phyloP scores from a whole-genome alignment of 2,113 vertebrate species.

The Mionectes macconnelli region DNA sequence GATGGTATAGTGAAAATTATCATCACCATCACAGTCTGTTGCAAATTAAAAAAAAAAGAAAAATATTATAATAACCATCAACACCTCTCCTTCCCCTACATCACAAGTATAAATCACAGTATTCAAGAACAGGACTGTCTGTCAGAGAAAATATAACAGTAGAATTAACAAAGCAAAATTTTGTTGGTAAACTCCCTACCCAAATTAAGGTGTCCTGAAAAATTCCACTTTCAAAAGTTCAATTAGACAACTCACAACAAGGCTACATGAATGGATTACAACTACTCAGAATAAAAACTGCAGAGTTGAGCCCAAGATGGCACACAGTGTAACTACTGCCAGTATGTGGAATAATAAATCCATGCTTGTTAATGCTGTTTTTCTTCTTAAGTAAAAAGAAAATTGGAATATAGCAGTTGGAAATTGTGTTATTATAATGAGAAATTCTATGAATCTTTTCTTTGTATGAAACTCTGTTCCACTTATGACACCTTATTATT shows the following conservation, averaged over 20 bases:
- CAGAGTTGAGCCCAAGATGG: not conserved
- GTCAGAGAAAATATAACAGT: not conserved
- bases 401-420: not conserved
- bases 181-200: not conserved
- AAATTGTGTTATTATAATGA: not conserved
- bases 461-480: slow-evolving; percentile 7
- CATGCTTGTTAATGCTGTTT: not conserved
- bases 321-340: not conserved
- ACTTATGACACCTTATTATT: not conserved
- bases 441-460: not conserved
- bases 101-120: not conserved
- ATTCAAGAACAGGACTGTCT: not conserved
- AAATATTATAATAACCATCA: not conserved
- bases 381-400: slow-evolving; percentile 1
- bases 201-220: not conserved
- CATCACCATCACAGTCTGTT: not conserved
- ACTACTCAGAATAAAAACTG: not conserved
- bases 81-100: rapidly evolving
- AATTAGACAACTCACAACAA: not conserved
- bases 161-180: not conserved
- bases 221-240: not conserved
- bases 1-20: not conserved
- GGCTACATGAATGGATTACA: not conserved
- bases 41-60: not conserved
- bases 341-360: not conserved